Evolutionary conservation across 2,888 invertebrate genomes (phyloP).

Genomic region (Lasioglossum malachurum): DNA sequence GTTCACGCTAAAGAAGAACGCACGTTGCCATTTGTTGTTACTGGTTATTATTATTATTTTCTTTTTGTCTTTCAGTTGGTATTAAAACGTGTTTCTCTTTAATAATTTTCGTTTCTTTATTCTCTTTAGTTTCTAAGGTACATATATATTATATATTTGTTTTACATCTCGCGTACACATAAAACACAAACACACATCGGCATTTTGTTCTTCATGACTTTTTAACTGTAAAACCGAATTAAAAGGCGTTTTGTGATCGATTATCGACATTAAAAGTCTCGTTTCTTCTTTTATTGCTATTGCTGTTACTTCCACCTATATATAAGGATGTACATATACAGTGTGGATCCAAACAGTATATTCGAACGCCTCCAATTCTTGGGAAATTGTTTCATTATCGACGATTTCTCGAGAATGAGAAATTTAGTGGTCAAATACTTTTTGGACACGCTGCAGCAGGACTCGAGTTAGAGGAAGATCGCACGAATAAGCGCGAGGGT

Average conservation of each 20-base stretch:
- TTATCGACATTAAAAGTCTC: conserved; percentile 18
- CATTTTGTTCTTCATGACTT: conserved; percentile 33
- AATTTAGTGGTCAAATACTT: not conserved
- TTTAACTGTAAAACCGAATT: conserved; percentile 32
- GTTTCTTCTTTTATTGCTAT: conserved; percentile 17
- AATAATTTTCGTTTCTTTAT: conserved; percentile 3
- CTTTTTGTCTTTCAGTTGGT: conserved; percentile 35
- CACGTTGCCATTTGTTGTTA: conserved; percentile 57
- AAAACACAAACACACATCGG: conserved; percentile 19
- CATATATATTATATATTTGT: conserved; percentile 4
- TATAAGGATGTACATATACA: not conserved
- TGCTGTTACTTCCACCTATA: conserved; percentile 8
- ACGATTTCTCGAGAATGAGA: not conserved
- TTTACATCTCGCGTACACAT: conserved; percentile 20
- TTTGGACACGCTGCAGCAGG: not conserved
- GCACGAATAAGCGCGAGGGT: not conserved
- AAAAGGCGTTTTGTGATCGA: conserved; percentile 33
- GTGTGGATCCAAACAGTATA: not conserved
- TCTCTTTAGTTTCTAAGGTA: conserved; percentile 22
- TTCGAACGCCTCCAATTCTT: not conserved
- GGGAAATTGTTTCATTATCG: not conserved
- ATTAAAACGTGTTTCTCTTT: conserved; percentile 26
- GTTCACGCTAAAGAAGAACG: conserved; percentile 51
- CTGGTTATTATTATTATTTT: conserved; percentile 34
- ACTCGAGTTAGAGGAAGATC: not conserved